These are phyloP conservation scores for Phaedon cochleariae DNA, from an alignment of 2,888 invertebrate species.

Conservation along the genomic window DNA sequence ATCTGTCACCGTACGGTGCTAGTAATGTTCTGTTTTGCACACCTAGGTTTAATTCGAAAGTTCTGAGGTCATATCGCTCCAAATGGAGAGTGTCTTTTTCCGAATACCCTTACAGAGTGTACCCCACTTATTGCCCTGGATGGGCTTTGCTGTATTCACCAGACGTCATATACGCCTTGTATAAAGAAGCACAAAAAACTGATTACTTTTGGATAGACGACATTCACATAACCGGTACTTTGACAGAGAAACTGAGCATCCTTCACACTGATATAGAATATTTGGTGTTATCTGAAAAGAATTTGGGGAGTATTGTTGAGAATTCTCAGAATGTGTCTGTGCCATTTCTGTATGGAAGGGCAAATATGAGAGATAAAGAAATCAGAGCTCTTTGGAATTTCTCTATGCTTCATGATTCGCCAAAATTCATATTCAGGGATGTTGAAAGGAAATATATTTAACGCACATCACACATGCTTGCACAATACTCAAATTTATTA, in stretches of 20 bases:
- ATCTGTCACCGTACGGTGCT: slow-evolving; percentile 70
- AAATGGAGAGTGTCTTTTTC: slow-evolving; percentile 79
- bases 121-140: slow-evolving; percentile 82
- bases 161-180: slow-evolving; percentile 65
- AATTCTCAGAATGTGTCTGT: slow-evolving; percentile 44
- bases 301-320: slow-evolving; percentile 35
- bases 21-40: slow-evolving; percentile 73
- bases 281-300: slow-evolving; percentile 41
- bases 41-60: slow-evolving; percentile 50
- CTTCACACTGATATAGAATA: slow-evolving; percentile 62
- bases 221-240: slow-evolving; percentile 73
- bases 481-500: no score
- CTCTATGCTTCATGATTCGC: slow-evolving; percentile 49
- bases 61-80: slow-evolving; percentile 67
- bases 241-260: slow-evolving; percentile 68
- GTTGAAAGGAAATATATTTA: neutral
- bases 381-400: slow-evolving; percentile 66
- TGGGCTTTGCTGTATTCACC: slow-evolving; percentile 69
- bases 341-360: slow-evolving; percentile 67
- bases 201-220: slow-evolving; percentile 81
- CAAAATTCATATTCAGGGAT: slow-evolving; percentile 40
- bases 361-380: slow-evolving; percentile 62
- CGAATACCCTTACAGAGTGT: slow-evolving; percentile 71
- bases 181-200: slow-evolving; percentile 64
- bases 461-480: neutral